Percentiles rank a stretch among this genome's conserved stretches.
Conservation (phyloP, 2,888 invertebrate species). For the Heliconius ismenius region DNA sequence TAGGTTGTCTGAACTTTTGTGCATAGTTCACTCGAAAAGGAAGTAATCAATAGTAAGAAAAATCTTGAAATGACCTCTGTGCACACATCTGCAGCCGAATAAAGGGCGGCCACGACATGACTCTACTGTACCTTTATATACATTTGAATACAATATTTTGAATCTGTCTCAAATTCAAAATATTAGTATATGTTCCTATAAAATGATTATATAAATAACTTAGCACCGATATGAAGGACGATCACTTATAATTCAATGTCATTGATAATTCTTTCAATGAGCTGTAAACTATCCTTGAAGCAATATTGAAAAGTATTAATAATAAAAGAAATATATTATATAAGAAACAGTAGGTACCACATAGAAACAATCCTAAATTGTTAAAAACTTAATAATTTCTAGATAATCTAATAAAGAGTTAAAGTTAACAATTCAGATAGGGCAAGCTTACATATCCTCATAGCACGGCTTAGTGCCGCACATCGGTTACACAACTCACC, state of each 20-base stretch:
- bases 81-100: too few species aligned
- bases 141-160: too few species aligned
- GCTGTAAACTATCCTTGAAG: not conserved
- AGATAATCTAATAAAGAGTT: not conserved
- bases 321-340: not conserved
- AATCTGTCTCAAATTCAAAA: too few species aligned
- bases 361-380: not conserved
- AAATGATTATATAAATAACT: not conserved
- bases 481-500: slow-evolving; percentile 61
- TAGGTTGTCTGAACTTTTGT: too few species aligned
- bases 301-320: not conserved
- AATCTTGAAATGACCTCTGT: too few species aligned
- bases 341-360: too few species aligned
- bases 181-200: not conserved
- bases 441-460: not conserved
- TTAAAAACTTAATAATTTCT: not conserved
- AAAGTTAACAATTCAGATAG: not conserved
- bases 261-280: not conserved
- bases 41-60: too few species aligned
- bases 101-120: too few species aligned
- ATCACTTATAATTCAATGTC: not conserved
- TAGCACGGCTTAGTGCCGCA: slow-evolving; percentile 42
- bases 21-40: too few species aligned
- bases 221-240: not conserved
- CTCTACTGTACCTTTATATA: too few species aligned